Evolutionary conservation across 2,113 vertebrate genomes (phyloP), one percentile per base, ranked within the genome.

Genomic region (Triplophysa tibetana): DNA sequence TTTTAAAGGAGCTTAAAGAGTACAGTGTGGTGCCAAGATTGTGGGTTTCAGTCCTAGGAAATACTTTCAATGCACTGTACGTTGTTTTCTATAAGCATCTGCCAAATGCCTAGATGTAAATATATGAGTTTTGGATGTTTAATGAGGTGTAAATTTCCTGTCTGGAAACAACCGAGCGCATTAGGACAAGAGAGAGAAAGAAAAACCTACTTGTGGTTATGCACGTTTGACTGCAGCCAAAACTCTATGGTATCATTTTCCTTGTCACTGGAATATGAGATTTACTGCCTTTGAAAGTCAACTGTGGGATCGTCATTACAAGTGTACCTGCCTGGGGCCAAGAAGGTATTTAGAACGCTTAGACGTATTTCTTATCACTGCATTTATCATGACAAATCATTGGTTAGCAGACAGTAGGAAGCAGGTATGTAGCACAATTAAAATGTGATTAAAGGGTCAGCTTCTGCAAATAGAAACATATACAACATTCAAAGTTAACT

Each of bases 371-470:
- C 78, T 60, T 67, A 81, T 83, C 82, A 60, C 70, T 64, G 48
- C 81, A 77, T 82, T 68, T 73, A 86, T 79, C 83, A 78, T 82
- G 43, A 64, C 60, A 65, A 73, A 54, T 70, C 45, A 69, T 23
- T 41, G 67, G 26, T 6, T 48, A 80, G 45, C 56, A 72, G 50
- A 78, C 67, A 75, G 75, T 54, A 81, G 81, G 81, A 84, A 84
- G 66, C 83, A 78, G 79, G 33, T 66, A 79, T 76, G 68, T 67
- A 58, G 24, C 33, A 72, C 77, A 75, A 83, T 83, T 83, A 81
- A 29, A 68, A 64, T 61, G 7, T 56, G 41, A 43, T 43, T 43
- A 43, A 11, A 43, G 10, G 10, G 29, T 29, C 67, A 62, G 26
- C 19, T 63, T n/a, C 5, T 73, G 52, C 9, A 19, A 60, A 38